Base-by-base conservation (phyloP, 2,113 vertebrate species). In the Verasper variegatus region DNA sequence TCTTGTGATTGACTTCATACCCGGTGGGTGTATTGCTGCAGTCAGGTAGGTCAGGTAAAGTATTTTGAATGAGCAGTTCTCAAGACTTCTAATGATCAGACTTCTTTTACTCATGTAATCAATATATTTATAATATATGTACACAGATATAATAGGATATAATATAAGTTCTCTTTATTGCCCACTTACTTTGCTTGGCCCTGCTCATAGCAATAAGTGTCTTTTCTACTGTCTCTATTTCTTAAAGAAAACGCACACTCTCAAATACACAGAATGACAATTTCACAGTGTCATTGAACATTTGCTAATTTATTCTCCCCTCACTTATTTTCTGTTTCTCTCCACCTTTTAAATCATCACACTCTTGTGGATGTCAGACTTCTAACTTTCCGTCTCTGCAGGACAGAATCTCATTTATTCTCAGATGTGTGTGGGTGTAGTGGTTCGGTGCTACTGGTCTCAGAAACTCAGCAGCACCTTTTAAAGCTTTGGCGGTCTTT, bases 401-500 rank as follows among this genome's bases (percentile, higher is more conserved):
- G 75, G 68, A 87, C 80, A 70, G 63, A 73, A 75, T 76, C 84
- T 73, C 7, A 51, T 82, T 81, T 77, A 52, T 74, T 64, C 61
- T 80, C 6, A 21, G 51, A 54, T 71, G 80, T 70, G 71, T 79
- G 84, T 75, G 83, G 70, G 84, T 81, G 82, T 68, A 69, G 62
- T 66, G 58, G 73, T 79, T 73, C 72, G 67, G 66, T 71, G 62
- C 76, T 83, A 42, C 79, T 84, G 81, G 81, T 85, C 85, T 88
- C 56, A 72, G 69, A 80, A 70, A 83, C 85, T 86, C 84, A 74
- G 78, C 76, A 78, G 78, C 82, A 81, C 78, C 84, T 8, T 90
- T 90, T 86, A 85, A 87, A 82, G 71, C 89, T 82, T 76, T 82
- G 64, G 78, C 52, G 67, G 69, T 85, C 73, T 63, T 68, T 79